These are phyloP conservation scores for Bombus confusus DNA, from an alignment of 1,140 invertebrate genomes.

Conservation along the genomic window DNA sequence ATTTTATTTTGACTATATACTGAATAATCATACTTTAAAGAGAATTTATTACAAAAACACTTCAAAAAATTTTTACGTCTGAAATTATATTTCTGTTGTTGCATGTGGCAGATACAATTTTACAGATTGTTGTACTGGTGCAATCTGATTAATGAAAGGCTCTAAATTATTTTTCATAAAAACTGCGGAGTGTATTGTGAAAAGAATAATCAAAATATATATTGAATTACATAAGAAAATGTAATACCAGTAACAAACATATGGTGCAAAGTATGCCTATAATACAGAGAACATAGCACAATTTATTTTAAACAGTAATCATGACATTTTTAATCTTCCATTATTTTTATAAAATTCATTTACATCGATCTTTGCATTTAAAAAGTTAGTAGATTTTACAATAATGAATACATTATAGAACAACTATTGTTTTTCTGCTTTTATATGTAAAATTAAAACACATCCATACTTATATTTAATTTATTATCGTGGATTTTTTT, in stretches of 20 bases:
- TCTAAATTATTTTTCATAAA: slow-evolving; percentile 57
- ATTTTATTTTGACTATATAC: slow-evolving; percentile 52
- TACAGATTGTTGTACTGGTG: slow-evolving; percentile 51
- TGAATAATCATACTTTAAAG: slow-evolving; percentile 39
- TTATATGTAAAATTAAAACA: slow-evolving; percentile 48
- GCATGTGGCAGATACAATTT: slow-evolving; percentile 51
- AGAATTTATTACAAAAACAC: slow-evolving; percentile 46
- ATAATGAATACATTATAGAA: slow-evolving; percentile 48
- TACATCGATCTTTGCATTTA: slow-evolving; percentile 36
- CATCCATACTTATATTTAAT: slow-evolving; percentile 46
- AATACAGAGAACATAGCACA: slow-evolving; percentile 61
- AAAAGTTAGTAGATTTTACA: slow-evolving; percentile 41
- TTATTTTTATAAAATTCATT: slow-evolving; percentile 62
- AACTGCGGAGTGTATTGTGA: slow-evolving; percentile 40
- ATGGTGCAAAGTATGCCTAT: slow-evolving; percentile 56
- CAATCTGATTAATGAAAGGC: slow-evolving; percentile 41
- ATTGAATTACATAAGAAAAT: slow-evolving; percentile 46
- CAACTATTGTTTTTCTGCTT: slow-evolving; percentile 29
- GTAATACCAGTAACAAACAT: slow-evolving; percentile 46
- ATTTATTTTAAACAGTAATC: slow-evolving; percentile 60
- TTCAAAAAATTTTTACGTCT: slow-evolving; percentile 35
- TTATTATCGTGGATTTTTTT: slow-evolving; percentile 41
- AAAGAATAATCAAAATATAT: slow-evolving; percentile 67
- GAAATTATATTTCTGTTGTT: slow-evolving; percentile 46
- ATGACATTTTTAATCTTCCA: slow-evolving; percentile 49